Conservation (phyloP, 2,797 vertebrate genomes). For the Lophius americanus region DNA sequence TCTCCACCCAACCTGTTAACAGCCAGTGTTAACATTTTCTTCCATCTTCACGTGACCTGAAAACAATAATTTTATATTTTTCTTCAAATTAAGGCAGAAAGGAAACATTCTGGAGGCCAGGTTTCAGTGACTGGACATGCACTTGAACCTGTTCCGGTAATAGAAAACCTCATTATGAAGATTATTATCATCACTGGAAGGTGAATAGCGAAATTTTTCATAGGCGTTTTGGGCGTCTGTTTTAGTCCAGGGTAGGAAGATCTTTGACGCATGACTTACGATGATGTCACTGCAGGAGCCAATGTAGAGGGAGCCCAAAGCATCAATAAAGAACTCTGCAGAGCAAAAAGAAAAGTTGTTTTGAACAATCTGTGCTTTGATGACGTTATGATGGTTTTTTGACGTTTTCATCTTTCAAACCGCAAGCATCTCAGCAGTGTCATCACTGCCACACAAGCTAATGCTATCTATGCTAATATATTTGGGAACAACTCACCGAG, state of each 20-base stretch:
- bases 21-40: not conserved
- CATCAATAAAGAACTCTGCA: slow-evolving; percentile 92
- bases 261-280: slow-evolving; percentile 86
- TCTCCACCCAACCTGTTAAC: not conserved
- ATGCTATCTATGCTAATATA: not conserved
- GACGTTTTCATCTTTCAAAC: not conserved
- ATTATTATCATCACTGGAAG: slow-evolving; percentile 2
- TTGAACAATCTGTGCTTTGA: not conserved
- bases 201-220: slow-evolving; percentile 83
- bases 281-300: slow-evolving; percentile 90
- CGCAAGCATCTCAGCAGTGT: not conserved
- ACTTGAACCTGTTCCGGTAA: slow-evolving; percentile 91
- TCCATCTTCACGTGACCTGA: not conserved
- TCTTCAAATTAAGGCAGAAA: not conserved
- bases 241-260: slow-evolving; percentile 84
- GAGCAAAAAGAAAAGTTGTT: slow-evolving; percentile 6
- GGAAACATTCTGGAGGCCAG: not conserved
- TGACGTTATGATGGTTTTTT: not conserved
- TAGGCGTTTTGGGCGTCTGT: slow-evolving; percentile 81
- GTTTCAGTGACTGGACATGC: slow-evolving; percentile 81
- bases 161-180: slow-evolving; percentile 80
- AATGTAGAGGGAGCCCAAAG: slow-evolving; percentile 86
- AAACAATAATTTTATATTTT: not conserved
- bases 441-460: not conserved
- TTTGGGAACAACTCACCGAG: slow-evolving; percentile 80